Conservation (phyloP, 2,888 invertebrate genomes). For the Blera fallax region DNA sequence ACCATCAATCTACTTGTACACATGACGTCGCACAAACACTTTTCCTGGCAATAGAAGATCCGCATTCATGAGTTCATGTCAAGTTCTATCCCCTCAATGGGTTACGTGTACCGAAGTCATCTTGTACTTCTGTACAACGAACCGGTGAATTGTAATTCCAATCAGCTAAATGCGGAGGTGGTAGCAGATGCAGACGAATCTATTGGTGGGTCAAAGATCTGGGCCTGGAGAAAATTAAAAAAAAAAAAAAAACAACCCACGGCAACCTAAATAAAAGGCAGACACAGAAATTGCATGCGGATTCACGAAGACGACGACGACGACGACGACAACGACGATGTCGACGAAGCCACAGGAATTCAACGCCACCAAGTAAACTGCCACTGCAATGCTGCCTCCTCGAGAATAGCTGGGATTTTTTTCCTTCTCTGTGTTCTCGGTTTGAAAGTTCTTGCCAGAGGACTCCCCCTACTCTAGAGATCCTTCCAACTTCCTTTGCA, state of each 20-base stretch:
- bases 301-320: constrained; percentile 14
- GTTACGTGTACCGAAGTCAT: constrained; percentile 24
- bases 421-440: not conserved
- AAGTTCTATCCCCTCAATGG: no score
- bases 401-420: constrained; percentile 20
- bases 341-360: constrained; percentile 67
- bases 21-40: no score
- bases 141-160: constrained; percentile 67
- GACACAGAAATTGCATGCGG: constrained; percentile 63
- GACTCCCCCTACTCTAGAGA: constrained; percentile 10
- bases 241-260: constrained; percentile 56
- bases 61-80: no score
- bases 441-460: not conserved
- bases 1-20: no score
- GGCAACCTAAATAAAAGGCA: constrained; percentile 66
- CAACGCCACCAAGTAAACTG: constrained; percentile 40
- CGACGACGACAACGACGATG: constrained; percentile 4
- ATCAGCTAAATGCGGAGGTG: constrained; percentile 69
- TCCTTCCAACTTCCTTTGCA: constrained; percentile 58
- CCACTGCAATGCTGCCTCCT: constrained; percentile 39
- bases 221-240: constrained; percentile 65
- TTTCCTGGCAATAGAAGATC: no score
- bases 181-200: constrained; percentile 61
- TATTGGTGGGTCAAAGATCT: constrained; percentile 69
- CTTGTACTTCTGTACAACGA: constrained; percentile 41